Conservation (phyloP, 2,888 invertebrate genomes). For the Dynastes tityus region DNA sequence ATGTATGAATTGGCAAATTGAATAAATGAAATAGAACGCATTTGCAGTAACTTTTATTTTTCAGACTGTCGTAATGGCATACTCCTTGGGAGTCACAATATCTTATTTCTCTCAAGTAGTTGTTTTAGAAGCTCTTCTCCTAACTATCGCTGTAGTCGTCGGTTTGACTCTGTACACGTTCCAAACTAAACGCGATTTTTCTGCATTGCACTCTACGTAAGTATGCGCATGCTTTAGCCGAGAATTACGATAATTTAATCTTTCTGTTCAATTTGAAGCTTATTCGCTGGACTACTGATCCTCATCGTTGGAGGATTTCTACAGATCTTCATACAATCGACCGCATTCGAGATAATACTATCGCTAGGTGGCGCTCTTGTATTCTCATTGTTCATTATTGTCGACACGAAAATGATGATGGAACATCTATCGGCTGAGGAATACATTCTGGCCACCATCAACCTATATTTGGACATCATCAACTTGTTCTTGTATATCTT, state of each 20-base stretch:
- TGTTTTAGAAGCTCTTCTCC: constrained; percentile 84
- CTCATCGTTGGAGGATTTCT: constrained; percentile 82
- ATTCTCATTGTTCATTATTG: constrained; percentile 87
- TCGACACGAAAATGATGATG: constrained; percentile 90
- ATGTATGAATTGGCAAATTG: no score
- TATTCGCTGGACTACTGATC: constrained; percentile 79
- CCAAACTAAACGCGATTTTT: constrained; percentile 89
- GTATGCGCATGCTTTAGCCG: constrained; percentile 57
- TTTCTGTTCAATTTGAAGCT: constrained; percentile 69
- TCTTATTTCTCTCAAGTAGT: constrained; percentile 84
- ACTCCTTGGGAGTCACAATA: constrained; percentile 84
- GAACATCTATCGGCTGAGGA: constrained; percentile 87
- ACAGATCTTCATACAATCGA: constrained; percentile 83
- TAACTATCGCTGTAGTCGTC: constrained; percentile 83
- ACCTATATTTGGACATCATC: constrained; percentile 89
- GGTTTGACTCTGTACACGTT: constrained; percentile 88
- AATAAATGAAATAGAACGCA: no score
- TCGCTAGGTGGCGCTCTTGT: constrained; percentile 83
- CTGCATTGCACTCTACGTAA: constrained; percentile 84
- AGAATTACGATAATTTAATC: neutral
- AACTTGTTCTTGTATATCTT: constrained; percentile 89
- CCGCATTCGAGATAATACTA: constrained; percentile 79
- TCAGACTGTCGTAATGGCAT: constrained; percentile 86
- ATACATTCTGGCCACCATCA: constrained; percentile 89
- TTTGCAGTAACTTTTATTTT: constrained; percentile 59